Evolutionary conservation across 2,888 invertebrate genomes (phyloP), one percentile per base, ranked within the genome.

Genomic region (Conus canariensis): DNA sequence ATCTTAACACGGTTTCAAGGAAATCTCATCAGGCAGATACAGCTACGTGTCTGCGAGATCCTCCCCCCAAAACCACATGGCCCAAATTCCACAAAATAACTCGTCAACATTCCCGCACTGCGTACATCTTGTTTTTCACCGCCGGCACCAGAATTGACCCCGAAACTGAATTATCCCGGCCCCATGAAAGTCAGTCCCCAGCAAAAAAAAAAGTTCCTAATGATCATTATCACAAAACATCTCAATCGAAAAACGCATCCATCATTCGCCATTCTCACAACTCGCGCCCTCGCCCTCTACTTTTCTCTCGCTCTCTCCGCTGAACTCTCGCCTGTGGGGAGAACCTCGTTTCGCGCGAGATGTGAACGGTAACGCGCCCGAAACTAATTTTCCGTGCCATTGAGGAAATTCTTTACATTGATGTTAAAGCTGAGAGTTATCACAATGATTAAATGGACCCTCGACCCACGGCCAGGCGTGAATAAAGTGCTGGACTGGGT

Each of bases 311-410:
- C 77, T 14, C 12, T 25, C 88, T 77, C 77, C 5, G 80, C 88
- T 88, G 88, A 88, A 88, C 88, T 83, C 83, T 64, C 64, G 64
- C 83, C 58, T n/a, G 1, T 22, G 16, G 58, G 22, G 83, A 87
- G 45, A 64, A 22, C 45, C 88, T 25, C 64, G 64, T 82, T 83
- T 56, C 88, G 83, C 45, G 45, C 88, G 83, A 82, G 88, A 89
- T 60, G 80, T 85, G 89, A 89, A 85, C 89, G 89, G 89, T 89
- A 89, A 89, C 89, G 89, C 85, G 89, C 89, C 87, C 88, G 86
- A 85, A 91, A 88, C 91, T 91, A 92, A 92, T 92, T 92, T 92
- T 92, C 91, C 91, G 90, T 85, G 90, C 91, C 90, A 91, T 91
- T 91, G 91, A 91, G 91, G 88, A 90, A 91, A 91, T 91, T 91